Conservation (phyloP, 2,888 invertebrate genomes). For the Thymelicus sylvestris region DNA sequence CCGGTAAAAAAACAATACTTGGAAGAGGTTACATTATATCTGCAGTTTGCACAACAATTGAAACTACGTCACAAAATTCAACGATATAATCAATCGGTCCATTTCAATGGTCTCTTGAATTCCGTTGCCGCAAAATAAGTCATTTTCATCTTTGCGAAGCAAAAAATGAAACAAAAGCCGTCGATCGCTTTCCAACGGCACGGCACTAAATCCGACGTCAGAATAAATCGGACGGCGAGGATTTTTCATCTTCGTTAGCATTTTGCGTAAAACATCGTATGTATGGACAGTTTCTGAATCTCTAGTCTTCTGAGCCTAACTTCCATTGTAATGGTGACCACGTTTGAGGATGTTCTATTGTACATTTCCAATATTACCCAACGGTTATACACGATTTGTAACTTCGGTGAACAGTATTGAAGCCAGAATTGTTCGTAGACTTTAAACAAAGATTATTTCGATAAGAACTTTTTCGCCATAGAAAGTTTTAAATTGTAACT, state of each 20-base stretch:
- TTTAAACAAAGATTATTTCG: too few relatives aligned
- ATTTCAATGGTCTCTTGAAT: background rate
- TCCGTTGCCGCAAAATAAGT: slow-evolving; percentile 11
- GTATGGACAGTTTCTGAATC: slow-evolving; percentile 44
- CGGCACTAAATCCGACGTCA: slow-evolving; percentile 16
- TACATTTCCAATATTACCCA: background rate
- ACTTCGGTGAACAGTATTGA: too few relatives aligned
- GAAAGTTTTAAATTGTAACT: too few relatives aligned
- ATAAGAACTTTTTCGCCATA: too few relatives aligned
- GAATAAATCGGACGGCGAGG: slow-evolving; percentile 17
- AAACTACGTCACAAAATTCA: too few relatives aligned
- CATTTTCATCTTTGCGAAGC: slow-evolving; percentile 18
- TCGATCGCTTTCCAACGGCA: slow-evolving; percentile 14
- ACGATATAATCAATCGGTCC: too few relatives aligned
- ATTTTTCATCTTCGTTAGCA: slow-evolving; percentile 19
- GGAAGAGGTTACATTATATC: too few relatives aligned
- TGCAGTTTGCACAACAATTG: too few relatives aligned
- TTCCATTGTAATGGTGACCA: background rate
- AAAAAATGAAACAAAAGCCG: slow-evolving; percentile 20
- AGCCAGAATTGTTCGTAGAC: too few relatives aligned
- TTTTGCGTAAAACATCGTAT: slow-evolving; percentile 16
- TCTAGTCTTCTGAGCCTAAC: background rate
- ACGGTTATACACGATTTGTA: background rate
- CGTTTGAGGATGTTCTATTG: background rate
- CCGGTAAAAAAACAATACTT: too few relatives aligned